phyloP scores from a whole-genome alignment of 1,140 invertebrate species.

The Doryteuthis pealeii region DNA sequence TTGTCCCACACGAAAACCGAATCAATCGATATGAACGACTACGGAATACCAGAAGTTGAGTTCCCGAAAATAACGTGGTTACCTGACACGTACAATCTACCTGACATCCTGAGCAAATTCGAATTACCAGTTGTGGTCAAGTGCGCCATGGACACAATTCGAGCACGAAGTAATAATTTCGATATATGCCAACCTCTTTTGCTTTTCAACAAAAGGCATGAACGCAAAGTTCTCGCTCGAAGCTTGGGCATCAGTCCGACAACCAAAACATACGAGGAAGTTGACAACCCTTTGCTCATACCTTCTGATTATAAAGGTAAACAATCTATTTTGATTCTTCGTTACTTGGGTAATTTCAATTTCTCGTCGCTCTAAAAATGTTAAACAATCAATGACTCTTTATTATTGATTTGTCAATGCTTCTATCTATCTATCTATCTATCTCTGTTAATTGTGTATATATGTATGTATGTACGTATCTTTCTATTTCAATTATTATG shows the following conservation, averaged over 20 bases:
- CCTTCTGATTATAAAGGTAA: constrained; percentile 50
- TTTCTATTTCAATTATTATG: not conserved
- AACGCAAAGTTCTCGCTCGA: constrained; percentile 37
- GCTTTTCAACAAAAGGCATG: constrained; percentile 37
- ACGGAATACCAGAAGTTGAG: not conserved
- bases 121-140: constrained; percentile 40
- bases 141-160: constrained; percentile 27
- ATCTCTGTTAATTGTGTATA: not conserved
- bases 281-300: constrained; percentile 40
- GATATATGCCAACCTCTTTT: constrained; percentile 41
- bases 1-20: not conserved
- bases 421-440: not conserved
- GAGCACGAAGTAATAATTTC: constrained; percentile 31
- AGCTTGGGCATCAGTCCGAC: constrained; percentile 28
- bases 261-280: constrained; percentile 24
- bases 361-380: too few species aligned
- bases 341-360: too few species aligned
- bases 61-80: constrained; percentile 2
- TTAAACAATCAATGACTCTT: too few species aligned
- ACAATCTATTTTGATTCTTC: not conserved
- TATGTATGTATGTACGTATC: not conserved
- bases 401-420: too few species aligned
- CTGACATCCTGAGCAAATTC: constrained; percentile 28
- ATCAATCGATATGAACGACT: not conserved
- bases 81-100: constrained; percentile 22